These are phyloP conservation scores for Ceratoteleas bidentatus DNA, from an alignment of 1,140 invertebrate genomes.

Conservation along the genomic window DNA sequence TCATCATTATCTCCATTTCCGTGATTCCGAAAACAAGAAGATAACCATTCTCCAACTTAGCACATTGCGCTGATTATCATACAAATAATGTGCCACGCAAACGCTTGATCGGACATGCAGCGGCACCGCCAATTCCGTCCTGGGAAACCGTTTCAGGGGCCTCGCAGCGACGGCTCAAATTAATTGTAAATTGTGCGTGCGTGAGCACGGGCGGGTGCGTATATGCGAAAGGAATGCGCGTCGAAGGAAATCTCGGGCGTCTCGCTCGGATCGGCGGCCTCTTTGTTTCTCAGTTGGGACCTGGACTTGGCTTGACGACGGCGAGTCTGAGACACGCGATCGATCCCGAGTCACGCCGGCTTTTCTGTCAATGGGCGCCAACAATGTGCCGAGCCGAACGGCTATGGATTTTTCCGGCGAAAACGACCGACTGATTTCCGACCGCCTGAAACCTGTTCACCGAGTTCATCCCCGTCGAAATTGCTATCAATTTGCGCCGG, in stretches of 20 bases:
- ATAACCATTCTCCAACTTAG: too few species aligned
- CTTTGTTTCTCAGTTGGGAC: slow-evolving; percentile 47
- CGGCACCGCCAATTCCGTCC: neutral
- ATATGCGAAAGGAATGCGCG: slow-evolving; percentile 50
- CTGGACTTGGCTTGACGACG: slow-evolving; percentile 56
- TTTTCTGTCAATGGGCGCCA: slow-evolving; percentile 27
- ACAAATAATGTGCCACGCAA: too few species aligned
- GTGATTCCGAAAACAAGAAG: too few species aligned
- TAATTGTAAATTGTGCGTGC: slow-evolving; percentile 37
- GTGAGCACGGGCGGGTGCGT: slow-evolving; percentile 7
- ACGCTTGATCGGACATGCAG: too few species aligned
- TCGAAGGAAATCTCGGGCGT: slow-evolving; percentile 32
- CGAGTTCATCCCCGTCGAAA: slow-evolving; percentile 10
- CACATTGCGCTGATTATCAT: too few species aligned
- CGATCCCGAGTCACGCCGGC: slow-evolving; percentile 28
- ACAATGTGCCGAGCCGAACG: too few species aligned
- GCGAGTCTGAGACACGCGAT: slow-evolving; percentile 38
- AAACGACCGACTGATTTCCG: slow-evolving; percentile 9
- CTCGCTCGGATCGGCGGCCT: slow-evolving; percentile 26
- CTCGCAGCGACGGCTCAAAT: slow-evolving; percentile 10
- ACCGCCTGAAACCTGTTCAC: slow-evolving; percentile 22
- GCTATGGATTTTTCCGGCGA: neutral
- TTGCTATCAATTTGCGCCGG: slow-evolving; percentile 4
- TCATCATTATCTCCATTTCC: too few species aligned
- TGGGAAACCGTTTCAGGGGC: neutral